Evolutionary conservation across 37 sponge, comb jelly and placozoan species (phyloP), one percentile per base, ranked within the genome.

Genomic region (Bolinopsis microptera): DNA sequence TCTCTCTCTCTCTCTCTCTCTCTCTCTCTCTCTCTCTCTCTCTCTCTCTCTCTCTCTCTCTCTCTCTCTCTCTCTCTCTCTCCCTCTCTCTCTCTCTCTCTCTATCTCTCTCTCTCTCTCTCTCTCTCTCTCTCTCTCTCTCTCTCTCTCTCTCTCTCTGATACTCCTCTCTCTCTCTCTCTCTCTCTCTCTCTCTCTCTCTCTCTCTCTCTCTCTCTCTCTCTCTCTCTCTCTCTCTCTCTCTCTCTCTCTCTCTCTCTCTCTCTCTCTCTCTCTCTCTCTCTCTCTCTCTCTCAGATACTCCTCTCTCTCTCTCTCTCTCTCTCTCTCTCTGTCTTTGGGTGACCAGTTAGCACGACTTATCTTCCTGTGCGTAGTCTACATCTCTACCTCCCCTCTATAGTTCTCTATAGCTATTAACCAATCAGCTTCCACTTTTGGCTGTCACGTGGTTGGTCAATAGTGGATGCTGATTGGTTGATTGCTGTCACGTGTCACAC

Each of bases 61-160:
- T 67, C 68, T 67, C 68, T 67, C 68, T 67, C 21, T 67, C 68
- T 67, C 13, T 67, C 68, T 13, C 68, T 67, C 68, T 67, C 68
- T 67, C 68, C 68, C 68, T 67, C 68, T 67, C 68, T 67, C 68
- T 67, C 68, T 67, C 68, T 67, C 68, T 67, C 68, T 67, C n/a
- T n/a, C n/a, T n/a, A n/a, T n/a, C n/a, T n/a, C n/a, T n/a, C n/a
- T n/a, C n/a, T n/a, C n/a, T n/a, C 68, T 67, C 68, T 67, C 68
- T 67, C 68, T 67, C 68, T 67, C 68, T 67, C 68, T 67, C 18
- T 67, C 68, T 67, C 68, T 67, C 68, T 21, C 68, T 67, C 68
- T 67, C 68, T 67, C 68, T 67, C 68, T 67, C 68, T 67, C 68
- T 67, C 68, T 67, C 68, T 67, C 68, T 67, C 68, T 67, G 18